Percentiles rank a stretch among this genome's conserved stretches.
These are phyloP conservation scores for Patella depressa DNA, from an alignment of 2,888 invertebrate genomes.

Conservation along the genomic window DNA sequence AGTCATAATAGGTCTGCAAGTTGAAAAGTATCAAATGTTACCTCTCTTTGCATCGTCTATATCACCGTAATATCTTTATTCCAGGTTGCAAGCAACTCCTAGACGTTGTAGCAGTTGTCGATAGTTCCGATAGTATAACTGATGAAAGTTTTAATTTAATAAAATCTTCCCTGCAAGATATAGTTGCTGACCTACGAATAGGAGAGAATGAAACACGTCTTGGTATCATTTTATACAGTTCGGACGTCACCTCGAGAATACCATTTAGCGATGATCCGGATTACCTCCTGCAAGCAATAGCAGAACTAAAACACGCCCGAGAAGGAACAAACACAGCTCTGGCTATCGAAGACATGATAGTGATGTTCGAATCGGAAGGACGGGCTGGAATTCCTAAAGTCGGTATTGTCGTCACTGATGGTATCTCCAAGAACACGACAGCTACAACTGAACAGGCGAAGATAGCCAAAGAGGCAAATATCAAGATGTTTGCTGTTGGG, in stretches of 20 bases:
- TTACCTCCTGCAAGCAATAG: background rate
- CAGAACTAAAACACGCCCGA: background rate
- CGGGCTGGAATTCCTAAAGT: slow-evolving; percentile 52
- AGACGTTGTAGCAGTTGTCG: slow-evolving; percentile 57
- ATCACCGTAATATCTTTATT: background rate
- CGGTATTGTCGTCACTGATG: slow-evolving; percentile 67
- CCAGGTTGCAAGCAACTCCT: slow-evolving; percentile 50
- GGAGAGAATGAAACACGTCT: slow-evolving; percentile 24
- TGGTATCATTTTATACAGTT: slow-evolving; percentile 11
- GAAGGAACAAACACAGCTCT: slow-evolving; percentile 11
- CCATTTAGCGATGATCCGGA: background rate
- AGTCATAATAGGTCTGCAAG: no score
- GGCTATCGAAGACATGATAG: slow-evolving; percentile 5
- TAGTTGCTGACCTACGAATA: slow-evolving; percentile 45
- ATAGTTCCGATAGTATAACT: slow-evolving; percentile 57
- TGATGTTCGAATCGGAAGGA: background rate
- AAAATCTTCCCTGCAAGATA: slow-evolving; percentile 38
- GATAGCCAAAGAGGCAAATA: slow-evolving; percentile 56
- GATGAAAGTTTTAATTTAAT: slow-evolving; percentile 43
- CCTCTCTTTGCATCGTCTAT: no score
- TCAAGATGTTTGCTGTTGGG: slow-evolving; percentile 65
- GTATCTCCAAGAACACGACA: slow-evolving; percentile 54
- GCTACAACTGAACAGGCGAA: slow-evolving; percentile 66
- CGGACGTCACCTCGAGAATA: background rate
- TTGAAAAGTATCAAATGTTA: no score